phyloP scores from a whole-genome alignment of 2,888 invertebrate species.

The Eurytoma adleriae region DNA sequence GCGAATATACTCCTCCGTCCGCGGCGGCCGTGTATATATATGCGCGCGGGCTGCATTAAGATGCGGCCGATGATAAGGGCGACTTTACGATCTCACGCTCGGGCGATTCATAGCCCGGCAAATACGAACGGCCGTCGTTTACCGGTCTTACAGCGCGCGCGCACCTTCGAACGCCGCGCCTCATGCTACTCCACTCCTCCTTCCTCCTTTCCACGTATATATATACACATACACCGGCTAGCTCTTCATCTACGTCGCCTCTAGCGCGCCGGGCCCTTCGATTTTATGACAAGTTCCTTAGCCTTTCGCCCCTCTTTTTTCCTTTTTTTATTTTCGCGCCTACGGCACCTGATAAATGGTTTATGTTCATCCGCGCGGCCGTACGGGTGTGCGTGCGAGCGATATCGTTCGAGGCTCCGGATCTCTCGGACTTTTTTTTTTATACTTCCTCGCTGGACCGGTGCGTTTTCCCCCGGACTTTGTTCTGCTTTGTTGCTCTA shows the following conservation, averaged over 20 bases:
- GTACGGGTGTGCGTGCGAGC: not conserved
- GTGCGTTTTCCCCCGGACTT: conserved; percentile 18
- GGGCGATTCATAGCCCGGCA: conserved; percentile 73
- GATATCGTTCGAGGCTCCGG: conserved; percentile 47
- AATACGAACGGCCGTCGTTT: conserved; percentile 71
- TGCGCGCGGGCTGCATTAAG: conserved; percentile 71
- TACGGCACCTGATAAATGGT: conserved; percentile 48
- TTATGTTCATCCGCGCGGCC: conserved; percentile 5
- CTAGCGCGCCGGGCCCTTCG: conserved; percentile 39
- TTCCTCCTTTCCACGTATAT: not conserved
- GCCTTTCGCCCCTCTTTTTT: conserved; percentile 30
- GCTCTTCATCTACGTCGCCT: conserved; percentile 49
- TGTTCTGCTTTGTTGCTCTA: conserved; percentile 45
- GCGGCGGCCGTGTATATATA: conserved; percentile 46
- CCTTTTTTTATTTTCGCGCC: conserved; percentile 54
- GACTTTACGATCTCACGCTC: conserved; percentile 75
- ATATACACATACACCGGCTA: not conserved
- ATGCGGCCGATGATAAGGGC: conserved; percentile 73
- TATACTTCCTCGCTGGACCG: not conserved
- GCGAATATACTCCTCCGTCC: conserved; percentile 55
- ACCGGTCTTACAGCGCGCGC: conserved; percentile 66
- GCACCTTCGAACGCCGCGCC: conserved; percentile 26
- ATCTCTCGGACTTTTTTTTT: not conserved
- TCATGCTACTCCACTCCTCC: not conserved
- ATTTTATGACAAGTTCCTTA: conserved; percentile 57